Evolutionary conservation across 2,113 vertebrate genomes (phyloP), one percentile per base, ranked within the genome.

Genomic region (Takifugu bimaculatus): DNA sequence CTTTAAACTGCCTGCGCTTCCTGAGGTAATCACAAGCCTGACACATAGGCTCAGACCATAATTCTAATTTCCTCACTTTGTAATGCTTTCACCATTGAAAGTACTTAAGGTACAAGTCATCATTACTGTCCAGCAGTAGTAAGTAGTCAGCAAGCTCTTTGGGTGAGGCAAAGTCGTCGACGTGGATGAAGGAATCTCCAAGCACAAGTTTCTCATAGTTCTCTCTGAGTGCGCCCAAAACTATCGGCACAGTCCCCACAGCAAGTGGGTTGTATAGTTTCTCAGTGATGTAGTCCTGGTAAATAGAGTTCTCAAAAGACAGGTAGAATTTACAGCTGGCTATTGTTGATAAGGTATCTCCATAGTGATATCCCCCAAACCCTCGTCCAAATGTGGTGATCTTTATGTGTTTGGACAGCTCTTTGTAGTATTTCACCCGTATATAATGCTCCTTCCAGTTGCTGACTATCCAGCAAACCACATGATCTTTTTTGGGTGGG

Each of bases 381-480:
- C 95, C 94, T 88, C 95, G 93, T 57, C 96, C 96, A 0, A 95
- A 98, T 1, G 94, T 95, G 13, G 94, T 92, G 65, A 98, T 93
- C 91, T 98, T 93, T 55, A 96, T 93, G 76, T 96, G 94, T 84
- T 98, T 98, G 88, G 93, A 94, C 11, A 98, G 86, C 78, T 97
- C 94, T 5, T 97, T 95, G 83, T 98, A 99, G 85, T 98, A 99
- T 79, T 98, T 99, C 60, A 96, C 95, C 68, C 94, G 89, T 14
- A 93, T 84, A 1, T 98, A 94, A 1, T 98, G 94, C 14, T 98
- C 86, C n/a, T 98, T 98, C 96, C 96, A 99, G 89, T 99, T 95
- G 88, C 96, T 99, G 26, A 99, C 95, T 27, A 99, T 95, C 96
- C 96, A 99, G 81, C 96, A 99, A 10, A 96, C 94, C 63, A 99